Conservation (phyloP, 1,140 invertebrate genomes). For the Galendromus occidentalis region DNA sequence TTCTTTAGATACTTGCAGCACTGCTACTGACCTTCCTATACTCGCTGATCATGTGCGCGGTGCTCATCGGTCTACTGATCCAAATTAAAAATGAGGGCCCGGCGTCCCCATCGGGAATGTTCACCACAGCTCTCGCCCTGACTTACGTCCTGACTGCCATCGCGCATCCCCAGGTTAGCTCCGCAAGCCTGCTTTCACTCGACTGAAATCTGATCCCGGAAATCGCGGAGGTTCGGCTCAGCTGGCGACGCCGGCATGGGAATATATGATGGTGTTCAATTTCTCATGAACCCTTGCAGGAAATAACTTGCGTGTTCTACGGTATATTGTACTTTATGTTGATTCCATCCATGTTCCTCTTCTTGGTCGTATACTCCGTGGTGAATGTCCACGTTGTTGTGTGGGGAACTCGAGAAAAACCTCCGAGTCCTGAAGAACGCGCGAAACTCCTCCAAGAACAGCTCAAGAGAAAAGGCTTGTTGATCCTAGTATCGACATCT, state of each 20-base stretch:
- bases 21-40: slow-evolving; percentile 54
- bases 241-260: too few relatives aligned
- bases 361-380: slow-evolving; percentile 93
- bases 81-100: slow-evolving; percentile 84
- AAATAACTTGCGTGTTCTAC: slow-evolving; percentile 90
- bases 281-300: too few relatives aligned
- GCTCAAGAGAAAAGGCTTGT: slow-evolving; percentile 44
- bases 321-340: slow-evolving; percentile 85
- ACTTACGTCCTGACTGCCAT: slow-evolving; percentile 95
- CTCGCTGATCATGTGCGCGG: slow-evolving; percentile 75
- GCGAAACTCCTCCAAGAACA: slow-evolving; percentile 56
- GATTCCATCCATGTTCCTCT: slow-evolving; percentile 93
- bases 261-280: too few relatives aligned
- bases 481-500: slow-evolving; percentile 42
- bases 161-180: slow-evolving; percentile 62
- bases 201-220: too few relatives aligned
- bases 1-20: slow-evolving; percentile 39
- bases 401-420: slow-evolving; percentile 94
- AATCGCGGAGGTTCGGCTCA: too few relatives aligned
- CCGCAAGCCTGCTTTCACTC: slow-evolving; percentile 22
- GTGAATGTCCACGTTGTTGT: slow-evolving; percentile 96
- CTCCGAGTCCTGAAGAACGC: slow-evolving; percentile 26
- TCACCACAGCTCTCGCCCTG: slow-evolving; percentile 72
- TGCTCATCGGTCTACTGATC: slow-evolving; percentile 74
- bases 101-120: slow-evolving; percentile 88